Percentiles rank a stretch among this genome's conserved stretches.
phyloP scores from a whole-genome alignment of 1,140 invertebrate genomes.

The Scaptomyza montana region DNA sequence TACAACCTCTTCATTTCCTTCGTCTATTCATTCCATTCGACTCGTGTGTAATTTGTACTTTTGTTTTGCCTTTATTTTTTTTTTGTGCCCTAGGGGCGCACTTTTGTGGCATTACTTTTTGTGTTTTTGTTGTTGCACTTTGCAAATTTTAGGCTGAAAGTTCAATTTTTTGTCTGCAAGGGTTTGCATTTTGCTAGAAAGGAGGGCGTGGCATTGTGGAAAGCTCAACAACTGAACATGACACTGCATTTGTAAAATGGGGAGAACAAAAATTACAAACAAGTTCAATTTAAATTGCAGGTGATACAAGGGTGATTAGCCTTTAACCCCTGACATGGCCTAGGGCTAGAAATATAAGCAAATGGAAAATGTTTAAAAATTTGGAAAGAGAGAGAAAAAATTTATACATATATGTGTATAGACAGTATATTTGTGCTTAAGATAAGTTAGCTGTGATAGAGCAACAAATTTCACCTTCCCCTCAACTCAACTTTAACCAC shows the following conservation, averaged over 20 bases:
- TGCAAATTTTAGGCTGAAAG: constrained; percentile 15
- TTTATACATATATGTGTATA: too few species aligned
- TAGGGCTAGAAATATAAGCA: background rate
- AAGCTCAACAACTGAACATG: constrained; percentile 18
- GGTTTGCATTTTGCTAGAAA: background rate
- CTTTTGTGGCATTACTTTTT: constrained; percentile 32
- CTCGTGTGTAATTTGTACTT: constrained; percentile 41
- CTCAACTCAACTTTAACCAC: background rate
- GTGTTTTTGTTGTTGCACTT: background rate
- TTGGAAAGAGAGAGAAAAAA: too few species aligned
- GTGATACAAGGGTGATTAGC: constrained; percentile 2
- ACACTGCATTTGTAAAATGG: constrained; percentile 10
- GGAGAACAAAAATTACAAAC: background rate
- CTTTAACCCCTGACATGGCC: background rate
- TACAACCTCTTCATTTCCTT: too few species aligned
- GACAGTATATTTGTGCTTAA: too few species aligned
- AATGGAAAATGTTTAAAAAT: background rate
- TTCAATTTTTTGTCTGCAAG: constrained; percentile 29
- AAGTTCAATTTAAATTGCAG: background rate
- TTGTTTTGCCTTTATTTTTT: constrained; percentile 9
- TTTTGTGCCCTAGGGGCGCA: constrained; percentile 12
- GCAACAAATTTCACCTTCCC: background rate
- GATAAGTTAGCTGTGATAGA: too few species aligned
- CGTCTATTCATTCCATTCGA: background rate
- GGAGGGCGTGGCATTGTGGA: constrained; percentile 23